Percentiles rank a stretch among this genome's conserved stretches.
These are phyloP conservation scores for Heliconius sara DNA, from an alignment of 2,888 invertebrate species.

Conservation along the genomic window DNA sequence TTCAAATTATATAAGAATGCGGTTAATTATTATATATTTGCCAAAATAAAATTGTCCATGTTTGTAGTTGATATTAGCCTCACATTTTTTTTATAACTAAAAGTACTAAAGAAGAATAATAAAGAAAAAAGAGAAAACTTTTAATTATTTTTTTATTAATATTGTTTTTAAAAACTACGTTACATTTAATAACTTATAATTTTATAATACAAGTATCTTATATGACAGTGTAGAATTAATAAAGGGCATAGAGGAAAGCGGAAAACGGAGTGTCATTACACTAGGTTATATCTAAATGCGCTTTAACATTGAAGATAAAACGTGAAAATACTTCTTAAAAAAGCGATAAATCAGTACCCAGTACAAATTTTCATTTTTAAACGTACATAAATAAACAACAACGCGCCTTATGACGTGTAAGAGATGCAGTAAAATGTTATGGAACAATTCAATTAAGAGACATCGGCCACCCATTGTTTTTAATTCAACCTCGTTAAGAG, in stretches of 20 bases:
- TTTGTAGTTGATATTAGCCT: not conserved
- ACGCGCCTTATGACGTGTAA: constrained; percentile 40
- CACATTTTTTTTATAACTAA: constrained; percentile 6
- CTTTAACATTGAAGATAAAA: not conserved
- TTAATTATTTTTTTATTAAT: no score
- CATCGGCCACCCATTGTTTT: constrained; percentile 70
- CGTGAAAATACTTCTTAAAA: not conserved
- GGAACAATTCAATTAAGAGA: constrained; percentile 64
- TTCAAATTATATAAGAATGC: not conserved
- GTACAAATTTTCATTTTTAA: constrained; percentile 20
- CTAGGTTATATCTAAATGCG: not conserved
- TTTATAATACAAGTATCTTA: no score
- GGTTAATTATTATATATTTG: not conserved
- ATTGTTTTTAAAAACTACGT: no score
- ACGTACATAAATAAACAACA: constrained; percentile 23
- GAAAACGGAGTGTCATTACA: not conserved
- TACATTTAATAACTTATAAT: no score
- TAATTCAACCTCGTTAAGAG: constrained; percentile 73
- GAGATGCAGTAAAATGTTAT: constrained; percentile 41
- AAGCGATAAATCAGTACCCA: not conserved
- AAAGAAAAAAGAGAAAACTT: no score
- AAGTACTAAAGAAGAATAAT: no score
- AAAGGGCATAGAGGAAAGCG: no score
- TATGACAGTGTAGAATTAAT: no score
- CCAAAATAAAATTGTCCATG: no score